Evolutionary conservation across 2,113 vertebrate species (phyloP), one percentile per base, ranked within the genome.

Genomic region (Megaceryle torquata): DNA sequence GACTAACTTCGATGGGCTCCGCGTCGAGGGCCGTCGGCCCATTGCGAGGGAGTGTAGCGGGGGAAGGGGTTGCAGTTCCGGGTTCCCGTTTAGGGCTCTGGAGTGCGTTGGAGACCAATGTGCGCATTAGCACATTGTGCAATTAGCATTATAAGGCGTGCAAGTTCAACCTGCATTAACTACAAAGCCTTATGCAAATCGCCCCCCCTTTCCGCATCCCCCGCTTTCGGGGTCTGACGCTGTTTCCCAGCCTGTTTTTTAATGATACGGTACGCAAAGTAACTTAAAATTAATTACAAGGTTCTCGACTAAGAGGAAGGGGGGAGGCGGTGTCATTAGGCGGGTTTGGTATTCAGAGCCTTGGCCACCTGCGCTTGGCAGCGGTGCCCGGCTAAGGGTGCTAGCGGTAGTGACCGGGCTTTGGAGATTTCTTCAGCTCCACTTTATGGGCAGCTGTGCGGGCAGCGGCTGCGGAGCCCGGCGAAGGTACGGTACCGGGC

Each of bases 131-230:
- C 86, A 95, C 95, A 95, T 81, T 81, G 74, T 63, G 91, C 95
- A 97, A 97, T 97, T 97, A 98, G 94, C 94, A 90, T 79, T 86
- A 50, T 91, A 96, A 93, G 88, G 93, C 81, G 91, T 61, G 82
- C 95, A 96, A 93, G 86, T 90, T 86, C 59, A 50, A 51, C 86
- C 79, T 81, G 33, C 84, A 16, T 63, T 11, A 89, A 94, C 97
- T 96, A 97, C 97, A 97, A 97, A 98, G 98, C 97, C 91, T 78
- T 97, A 97, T 97, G 98, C 96, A 98, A 98, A 98, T 98, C 17
- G 9, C 18, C 78, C 59, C 60, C 65, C 91, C 86, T 63, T 70
- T 39, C 20, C 56, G 60, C 71, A 21, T 87, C 80, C 24, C 43
- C 64, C 70, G 25, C 44, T 48, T 39, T 54, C 6, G 31, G 51